Conservation (phyloP, 2,797 vertebrate genomes). For the Sebastes cheni region DNA sequence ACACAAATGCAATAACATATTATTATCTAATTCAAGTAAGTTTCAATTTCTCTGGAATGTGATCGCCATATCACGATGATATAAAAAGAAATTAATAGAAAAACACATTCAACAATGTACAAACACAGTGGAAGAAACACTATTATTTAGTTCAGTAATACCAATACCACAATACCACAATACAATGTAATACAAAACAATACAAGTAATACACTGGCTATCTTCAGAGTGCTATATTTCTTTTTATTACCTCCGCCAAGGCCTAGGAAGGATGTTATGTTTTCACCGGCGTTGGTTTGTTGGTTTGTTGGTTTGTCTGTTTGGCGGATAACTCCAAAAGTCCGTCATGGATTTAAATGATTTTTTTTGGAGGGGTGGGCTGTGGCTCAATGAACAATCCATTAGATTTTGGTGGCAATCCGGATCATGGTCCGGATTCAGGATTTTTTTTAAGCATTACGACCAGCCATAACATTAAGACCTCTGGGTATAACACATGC, state of each 20-base stretch:
- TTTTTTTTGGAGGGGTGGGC: fast-evolving
- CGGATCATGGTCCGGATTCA: too few species aligned
- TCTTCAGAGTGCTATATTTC: neutral
- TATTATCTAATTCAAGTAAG: neutral
- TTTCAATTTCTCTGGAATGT: neutral
- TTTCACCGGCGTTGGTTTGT: too few species aligned
- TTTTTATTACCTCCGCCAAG: neutral
- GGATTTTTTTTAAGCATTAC: too few species aligned
- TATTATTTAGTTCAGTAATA: neutral
- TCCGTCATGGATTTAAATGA: fast-evolving
- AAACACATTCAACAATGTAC: neutral
- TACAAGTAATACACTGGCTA: neutral
- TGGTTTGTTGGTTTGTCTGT: too few species aligned
- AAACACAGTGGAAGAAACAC: neutral
- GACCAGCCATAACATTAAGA: fast-evolving
- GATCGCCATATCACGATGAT: neutral
- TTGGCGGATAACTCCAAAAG: too few species aligned
- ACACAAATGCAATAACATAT: neutral
- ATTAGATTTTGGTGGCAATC: too few species aligned
- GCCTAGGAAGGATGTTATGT: too few species aligned
- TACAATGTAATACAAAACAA: too few species aligned
- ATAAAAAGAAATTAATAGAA: neutral
- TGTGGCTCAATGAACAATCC: too few species aligned
- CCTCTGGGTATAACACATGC: too few species aligned
- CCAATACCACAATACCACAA: neutral